Evolutionary conservation across 1,140 invertebrate genomes (phyloP), one percentile per base, ranked within the genome.

Genomic region (Amyelois transitella): DNA sequence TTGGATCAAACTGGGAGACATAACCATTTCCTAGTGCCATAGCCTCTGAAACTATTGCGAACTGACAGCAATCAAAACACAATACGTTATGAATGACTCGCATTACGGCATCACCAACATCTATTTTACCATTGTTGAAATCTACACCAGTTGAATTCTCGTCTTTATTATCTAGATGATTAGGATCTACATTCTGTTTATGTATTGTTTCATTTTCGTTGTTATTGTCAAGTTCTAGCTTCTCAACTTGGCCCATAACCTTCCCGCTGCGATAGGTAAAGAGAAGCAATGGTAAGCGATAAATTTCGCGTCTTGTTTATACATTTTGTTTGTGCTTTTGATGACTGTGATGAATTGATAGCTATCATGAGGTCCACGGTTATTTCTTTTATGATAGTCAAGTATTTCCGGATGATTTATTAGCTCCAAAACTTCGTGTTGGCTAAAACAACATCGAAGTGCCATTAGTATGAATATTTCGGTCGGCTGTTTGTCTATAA

Each of bases 11-110:
- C 18, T 18, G 18, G 19, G 19, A 48, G 19, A 21, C 45, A 48
- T 21, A 48, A 48, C 45, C 45, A 48, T 48, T 48, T 48, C 45
- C 45, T 48, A 48, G 12, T 48, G n/a, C 32, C 19, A 21, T 19
- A 48, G 20, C 72, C 72, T 65, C 77, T 75, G 58, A 65, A 77
- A 80, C 79, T 76, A 81, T 70, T 74, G 69, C 70, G 61, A 69
- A 74, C 70, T 82, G 79, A 84, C 81, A 57, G 65, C 81, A 75
- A 86, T 86, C 81, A 86, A 79, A 84, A 75, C 72, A 86, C 83
- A 86, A 86, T 86, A 84, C 78, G 75, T 83, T 85, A 86, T 85
- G 76, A 79, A 86, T 85, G 66, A 70, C 64, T 62, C 62, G 66
- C 81, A 82, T 85, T 85, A 84, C 61, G 24, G 38, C 20, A 60